phyloP scores from a whole-genome alignment of 1,140 invertebrate species.

The Pogonus chalceus region DNA sequence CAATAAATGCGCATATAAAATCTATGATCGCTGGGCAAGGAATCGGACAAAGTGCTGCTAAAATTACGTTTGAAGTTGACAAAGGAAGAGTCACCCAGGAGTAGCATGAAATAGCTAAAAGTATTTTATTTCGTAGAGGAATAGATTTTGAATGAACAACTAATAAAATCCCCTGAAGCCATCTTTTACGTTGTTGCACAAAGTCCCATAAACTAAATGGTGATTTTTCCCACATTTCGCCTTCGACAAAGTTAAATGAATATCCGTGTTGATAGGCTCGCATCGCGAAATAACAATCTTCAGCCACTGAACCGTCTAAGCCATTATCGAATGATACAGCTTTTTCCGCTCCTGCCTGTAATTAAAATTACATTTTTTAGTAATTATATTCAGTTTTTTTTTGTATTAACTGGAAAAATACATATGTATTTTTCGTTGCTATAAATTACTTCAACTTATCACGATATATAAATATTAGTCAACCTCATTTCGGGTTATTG shows the following conservation, averaged over 20 bases:
- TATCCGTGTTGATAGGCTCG: constrained; percentile 77
- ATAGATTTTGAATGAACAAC: constrained; percentile 86
- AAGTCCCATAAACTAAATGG: constrained; percentile 93
- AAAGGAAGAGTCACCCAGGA: constrained; percentile 91
- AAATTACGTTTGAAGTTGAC: constrained; percentile 77
- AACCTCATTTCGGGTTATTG: no score
- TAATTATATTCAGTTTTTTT: no score
- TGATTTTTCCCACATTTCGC: constrained; percentile 97
- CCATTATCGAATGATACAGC: constrained; percentile 93
- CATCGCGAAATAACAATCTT: constrained; percentile 96
- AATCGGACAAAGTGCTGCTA: constrained; percentile 77
- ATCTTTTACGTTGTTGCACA: constrained; percentile 89
- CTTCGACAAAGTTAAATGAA: constrained; percentile 87
- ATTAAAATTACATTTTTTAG: no score
- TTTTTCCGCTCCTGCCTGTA: constrained; percentile 76
- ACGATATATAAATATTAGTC: no score
- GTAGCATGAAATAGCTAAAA: constrained; percentile 83
- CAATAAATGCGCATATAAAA: constrained; percentile 79
- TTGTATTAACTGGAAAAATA: no score
- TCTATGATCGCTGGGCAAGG: constrained; percentile 74
- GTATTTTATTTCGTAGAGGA: constrained; percentile 69
- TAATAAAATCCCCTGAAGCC: constrained; percentile 92
- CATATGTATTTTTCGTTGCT: no score
- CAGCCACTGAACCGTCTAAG: constrained; percentile 89
- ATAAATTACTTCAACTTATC: no score